Conservation (phyloP, 1,140 invertebrate genomes). For the Oppia nitens region DNA sequence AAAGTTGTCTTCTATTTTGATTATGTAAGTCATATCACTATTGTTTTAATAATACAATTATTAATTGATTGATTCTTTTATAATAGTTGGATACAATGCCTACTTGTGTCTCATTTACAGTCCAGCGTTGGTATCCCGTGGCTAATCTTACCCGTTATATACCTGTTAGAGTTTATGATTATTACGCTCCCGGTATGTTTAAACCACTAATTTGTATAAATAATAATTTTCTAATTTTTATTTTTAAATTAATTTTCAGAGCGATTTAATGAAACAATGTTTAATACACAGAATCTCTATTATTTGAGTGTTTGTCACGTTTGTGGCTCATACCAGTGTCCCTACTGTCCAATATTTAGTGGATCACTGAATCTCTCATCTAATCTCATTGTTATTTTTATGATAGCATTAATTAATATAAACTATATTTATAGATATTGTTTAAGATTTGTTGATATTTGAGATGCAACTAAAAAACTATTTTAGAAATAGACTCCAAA, state of each 20-base stretch:
- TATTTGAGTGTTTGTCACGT: conserved; percentile 88
- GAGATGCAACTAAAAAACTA: too few species aligned
- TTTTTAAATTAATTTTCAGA: conserved; percentile 36
- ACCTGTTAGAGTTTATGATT: conserved; percentile 78
- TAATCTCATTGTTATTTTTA: background rate
- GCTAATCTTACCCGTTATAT: conserved; percentile 89
- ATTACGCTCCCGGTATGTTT: conserved; percentile 73
- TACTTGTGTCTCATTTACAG: conserved; percentile 77
- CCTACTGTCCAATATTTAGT: conserved; percentile 83
- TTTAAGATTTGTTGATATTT: too few species aligned
- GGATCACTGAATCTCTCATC: background rate
- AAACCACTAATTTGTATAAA: background rate
- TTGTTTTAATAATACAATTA: background rate
- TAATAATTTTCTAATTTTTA: conserved; percentile 4
- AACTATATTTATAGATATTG: background rate
- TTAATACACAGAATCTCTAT: conserved; percentile 71
- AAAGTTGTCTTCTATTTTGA: conserved; percentile 90
- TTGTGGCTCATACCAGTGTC: conserved; percentile 94
- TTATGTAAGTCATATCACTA: conserved; percentile 45
- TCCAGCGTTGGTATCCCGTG: conserved; percentile 85
- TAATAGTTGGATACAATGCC: conserved; percentile 53
- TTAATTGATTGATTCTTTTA: conserved; percentile 3
- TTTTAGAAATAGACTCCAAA: too few species aligned
- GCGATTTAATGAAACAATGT: conserved; percentile 82
- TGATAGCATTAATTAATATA: background rate